Evolutionary conservation across 2,113 vertebrate species (phyloP), one percentile per base, ranked within the genome.

Genomic region (Glareola pratincola): DNA sequence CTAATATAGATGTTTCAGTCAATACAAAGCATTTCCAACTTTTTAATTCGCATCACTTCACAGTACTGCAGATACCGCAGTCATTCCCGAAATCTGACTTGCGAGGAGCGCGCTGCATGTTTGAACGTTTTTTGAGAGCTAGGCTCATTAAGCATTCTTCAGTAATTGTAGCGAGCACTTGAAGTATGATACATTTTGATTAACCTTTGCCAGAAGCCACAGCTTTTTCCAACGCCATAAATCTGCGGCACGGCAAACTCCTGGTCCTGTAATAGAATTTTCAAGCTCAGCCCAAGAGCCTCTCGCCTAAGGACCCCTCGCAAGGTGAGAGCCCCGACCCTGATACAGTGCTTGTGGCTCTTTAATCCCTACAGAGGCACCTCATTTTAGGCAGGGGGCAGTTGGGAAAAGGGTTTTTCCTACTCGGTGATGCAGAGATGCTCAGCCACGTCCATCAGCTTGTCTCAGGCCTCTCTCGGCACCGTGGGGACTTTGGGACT

Each of bases 381-480:
- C 29, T 53, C 14, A 0, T 17, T 94, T 74, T 10, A 54, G 72
- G 51, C 43, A n/a, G 60, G 29, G 37, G 37, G 6, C 1, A 0
- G 29, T 1, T 10, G 37, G 57, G 75, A 4, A 67, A 77, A 41
- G 54, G 43, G 6, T 3, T 90, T 93, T 73, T 76, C 36, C n/a
- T 24, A 1, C 63, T 5, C 0, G 1, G 2, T 3, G 53, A 2
- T 36, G 47, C 7, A 7, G 41, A n/a, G 85, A 4, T 73, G 73
- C 45, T 47, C 19, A 0, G 29, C 29, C 23, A 34, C 20, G 2
- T 29, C 75, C 62, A 2, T 36, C 76, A 2, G 0, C 21, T 51
- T 47, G 5, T 3, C 29, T 34, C 2, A 2, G n/a, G 30, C 4
- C 8, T 32, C 63, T 22, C 54, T 50, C 63, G 14, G 27, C 20